phyloP scores from a whole-genome alignment of 1,140 invertebrate genomes.

The Lethrus apterus region DNA sequence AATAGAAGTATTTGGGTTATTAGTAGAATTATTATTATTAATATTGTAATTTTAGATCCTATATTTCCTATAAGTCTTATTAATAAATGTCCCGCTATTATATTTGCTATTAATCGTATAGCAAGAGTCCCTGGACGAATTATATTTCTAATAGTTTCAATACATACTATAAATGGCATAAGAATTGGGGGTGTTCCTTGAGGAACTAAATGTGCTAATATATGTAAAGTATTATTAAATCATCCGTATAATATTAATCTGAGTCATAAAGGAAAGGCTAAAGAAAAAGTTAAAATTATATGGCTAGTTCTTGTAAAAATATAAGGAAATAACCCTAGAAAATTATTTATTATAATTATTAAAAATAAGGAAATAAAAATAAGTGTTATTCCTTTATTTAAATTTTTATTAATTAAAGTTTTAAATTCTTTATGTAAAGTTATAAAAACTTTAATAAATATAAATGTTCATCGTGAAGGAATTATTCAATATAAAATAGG shows the following conservation, averaged over 20 bases:
- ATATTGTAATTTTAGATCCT: conserved; percentile 31
- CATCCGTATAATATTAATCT: conserved; percentile 52
- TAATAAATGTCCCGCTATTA: conserved; percentile 60
- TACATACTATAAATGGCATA: conserved; percentile 50
- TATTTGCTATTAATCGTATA: conserved; percentile 58
- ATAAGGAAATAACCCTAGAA: conserved; percentile 57
- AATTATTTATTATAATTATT: conserved; percentile 54
- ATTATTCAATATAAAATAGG: conserved; percentile 44
- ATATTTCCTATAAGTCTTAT: conserved; percentile 47
- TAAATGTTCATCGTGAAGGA: conserved; percentile 42
- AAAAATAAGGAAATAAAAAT: conserved; percentile 49
- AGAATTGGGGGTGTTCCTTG: conserved; percentile 48
- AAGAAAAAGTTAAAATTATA: conserved; percentile 46
- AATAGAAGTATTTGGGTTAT: conserved; percentile 46
- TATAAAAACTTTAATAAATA: conserved; percentile 42
- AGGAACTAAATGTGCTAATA: conserved; percentile 56
- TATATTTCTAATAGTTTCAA: conserved; percentile 53
- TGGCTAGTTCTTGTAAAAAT: conserved; percentile 58
- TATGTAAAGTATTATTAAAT: conserved; percentile 46
- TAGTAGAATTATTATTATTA: conserved; percentile 40
- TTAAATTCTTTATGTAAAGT: conserved; percentile 47
- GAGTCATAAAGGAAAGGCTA: conserved; percentile 53
- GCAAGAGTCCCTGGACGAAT: conserved; percentile 57
- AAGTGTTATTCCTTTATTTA: conserved; percentile 42
- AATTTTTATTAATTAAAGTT: conserved; percentile 41